Base-by-base conservation (phyloP, 2,797 vertebrate species). In the Arnoldichthys spilopterus region DNA sequence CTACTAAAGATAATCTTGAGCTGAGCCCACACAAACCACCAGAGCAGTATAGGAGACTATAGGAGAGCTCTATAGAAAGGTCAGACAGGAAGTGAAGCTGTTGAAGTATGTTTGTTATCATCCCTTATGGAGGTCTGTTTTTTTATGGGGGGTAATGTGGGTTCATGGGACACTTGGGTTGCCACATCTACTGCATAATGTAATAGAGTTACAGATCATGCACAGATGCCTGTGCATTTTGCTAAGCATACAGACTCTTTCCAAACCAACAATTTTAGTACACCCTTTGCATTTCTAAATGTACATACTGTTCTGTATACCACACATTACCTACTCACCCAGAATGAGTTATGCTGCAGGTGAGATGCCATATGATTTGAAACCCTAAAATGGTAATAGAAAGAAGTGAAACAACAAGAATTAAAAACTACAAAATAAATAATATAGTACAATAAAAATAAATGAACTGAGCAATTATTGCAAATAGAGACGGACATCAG, bases 101-200 rank as follows among this genome's bases (percentile, higher is more conserved):
- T 20, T 51, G 26, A 70, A 53, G 20, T 69, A 32, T 47, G 22
- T 47, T 51, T 30, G 18, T 12, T 9, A 49, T 49, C 24, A 53
- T 32, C 18, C 18, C 24, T 3, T 40, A 54, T 71, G 11, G n/a
- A 34, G 51, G 18, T 34, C 69, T 37, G 49, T 12, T 54, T 56
- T 56, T 74, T 62, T 69, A 12, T 3, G 69, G 28, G n/a, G 30
- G 16, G 58, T 71, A 28, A 37, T 43, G 34, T 28, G 54, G 32
- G 47, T 77, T 70, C 56, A 51, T 18, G 28, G 40, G 26, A 77
- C 54, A 77, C 54, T 66, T 77, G 20, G 26, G 24, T 51, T 77
- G 40, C 28, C 53, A 59, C 2, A 61, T 24, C 75, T 70, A 18
- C 18, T 77, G 43, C 51, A 77, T 69, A 34, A 70, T 77, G 59